These are phyloP conservation scores for Catostylus mosaicus DNA, from an alignment of 30 jellyfish, hydroid and myxozoan genomes.

Conservation along the genomic window DNA sequence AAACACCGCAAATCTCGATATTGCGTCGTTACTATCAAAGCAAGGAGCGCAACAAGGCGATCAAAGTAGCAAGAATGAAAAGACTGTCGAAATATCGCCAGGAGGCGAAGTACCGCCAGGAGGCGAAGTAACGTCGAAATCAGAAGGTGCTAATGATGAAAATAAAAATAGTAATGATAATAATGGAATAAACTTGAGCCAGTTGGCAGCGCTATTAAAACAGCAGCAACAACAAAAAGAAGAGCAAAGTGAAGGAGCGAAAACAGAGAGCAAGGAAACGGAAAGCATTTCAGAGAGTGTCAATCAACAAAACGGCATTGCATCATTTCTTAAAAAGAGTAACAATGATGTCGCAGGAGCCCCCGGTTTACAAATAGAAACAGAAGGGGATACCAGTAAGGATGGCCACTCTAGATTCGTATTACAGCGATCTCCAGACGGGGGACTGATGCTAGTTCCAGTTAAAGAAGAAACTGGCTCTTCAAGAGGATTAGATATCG, in stretches of 20 bases:
- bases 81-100: slow-evolving; percentile 57
- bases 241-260: slow-evolving; percentile 28
- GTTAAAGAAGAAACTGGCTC: slow-evolving; percentile 84
- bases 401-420: slow-evolving; percentile 75
- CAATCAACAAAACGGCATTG: neutral
- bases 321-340: neutral
- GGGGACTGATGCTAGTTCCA: slow-evolving; percentile 87
- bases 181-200: slow-evolving; percentile 9
- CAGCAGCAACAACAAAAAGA: slow-evolving; percentile 42
- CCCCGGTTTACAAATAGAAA: slow-evolving; percentile 75
- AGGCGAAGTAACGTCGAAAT: slow-evolving; percentile 9
- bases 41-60: slow-evolving; percentile 24
- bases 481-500: slow-evolving; percentile 64
- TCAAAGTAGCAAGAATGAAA: slow-evolving; percentile 11
- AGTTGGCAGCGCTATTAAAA: slow-evolving; percentile 31
- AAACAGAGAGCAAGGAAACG: neutral
- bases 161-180: slow-evolving; percentile 7
- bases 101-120: neutral
- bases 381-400: slow-evolving; percentile 79
- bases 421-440: slow-evolving; percentile 79
- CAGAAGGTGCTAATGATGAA: neutral
- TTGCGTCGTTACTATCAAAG: slow-evolving; percentile 29
- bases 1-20: slow-evolving; percentile 53
- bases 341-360: slow-evolving; percentile 7
- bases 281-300: neutral